These are phyloP conservation scores for Leucoraja erinaceus DNA, from an alignment of 2,113 vertebrate genomes.

Conservation along the genomic window DNA sequence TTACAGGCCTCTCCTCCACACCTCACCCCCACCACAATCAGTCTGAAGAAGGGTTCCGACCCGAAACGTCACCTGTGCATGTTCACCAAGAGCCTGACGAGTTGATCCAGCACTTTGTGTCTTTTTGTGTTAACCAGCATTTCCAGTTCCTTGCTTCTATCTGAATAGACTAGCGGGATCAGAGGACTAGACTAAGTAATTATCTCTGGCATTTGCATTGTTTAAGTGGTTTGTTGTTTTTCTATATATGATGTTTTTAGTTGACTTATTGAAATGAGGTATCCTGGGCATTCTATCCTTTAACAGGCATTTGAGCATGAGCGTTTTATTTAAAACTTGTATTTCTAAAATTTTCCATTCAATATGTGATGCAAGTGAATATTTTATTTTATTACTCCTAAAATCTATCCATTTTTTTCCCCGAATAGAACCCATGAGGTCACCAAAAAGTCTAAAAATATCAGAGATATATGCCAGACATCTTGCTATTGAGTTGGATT, in stretches of 20 bases:
- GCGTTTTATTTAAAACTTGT: background rate
- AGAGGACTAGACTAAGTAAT: background rate
- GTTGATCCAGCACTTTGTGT: too few species aligned
- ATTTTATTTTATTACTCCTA: background rate
- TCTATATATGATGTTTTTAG: background rate
- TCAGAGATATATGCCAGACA: conserved; percentile 84
- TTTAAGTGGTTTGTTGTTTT: background rate
- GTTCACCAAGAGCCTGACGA: too few species aligned
- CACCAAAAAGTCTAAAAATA: conserved; percentile 91
- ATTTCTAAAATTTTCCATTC: background rate
- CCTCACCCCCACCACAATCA: too few species aligned
- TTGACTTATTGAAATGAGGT: background rate
- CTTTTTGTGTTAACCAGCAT: too few species aligned
- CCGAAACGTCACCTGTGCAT: too few species aligned
- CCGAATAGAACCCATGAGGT: conserved; percentile 86
- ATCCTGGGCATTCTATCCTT: background rate
- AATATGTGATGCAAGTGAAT: background rate
- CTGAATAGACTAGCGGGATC: too few species aligned
- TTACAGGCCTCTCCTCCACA: too few species aligned
- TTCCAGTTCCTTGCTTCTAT: too few species aligned
- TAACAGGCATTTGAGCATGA: background rate
- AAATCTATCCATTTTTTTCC: conserved; percentile 27
- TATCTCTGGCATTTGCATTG: background rate
- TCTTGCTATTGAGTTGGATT: conserved; percentile 96
- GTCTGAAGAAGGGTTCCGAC: too few species aligned